These are phyloP conservation scores for Habropoda laboriosa DNA, from an alignment of 1,140 invertebrate genomes.

Conservation along the genomic window DNA sequence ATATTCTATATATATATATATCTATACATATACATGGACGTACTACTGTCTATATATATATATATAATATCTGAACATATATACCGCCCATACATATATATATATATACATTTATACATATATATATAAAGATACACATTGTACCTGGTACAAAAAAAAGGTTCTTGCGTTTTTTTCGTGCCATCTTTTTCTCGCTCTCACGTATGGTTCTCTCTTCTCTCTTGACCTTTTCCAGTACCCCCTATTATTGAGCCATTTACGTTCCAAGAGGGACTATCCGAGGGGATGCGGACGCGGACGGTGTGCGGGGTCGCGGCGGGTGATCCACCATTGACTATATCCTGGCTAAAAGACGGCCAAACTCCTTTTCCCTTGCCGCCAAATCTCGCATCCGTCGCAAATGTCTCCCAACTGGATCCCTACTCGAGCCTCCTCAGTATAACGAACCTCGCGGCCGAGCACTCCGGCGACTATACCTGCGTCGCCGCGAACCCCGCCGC, in stretches of 20 bases:
- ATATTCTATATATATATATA: constrained; percentile 74
- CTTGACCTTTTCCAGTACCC: constrained; percentile 88
- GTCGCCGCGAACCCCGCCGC: constrained; percentile 90
- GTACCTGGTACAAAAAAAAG: constrained; percentile 68
- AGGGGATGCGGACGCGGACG: constrained; percentile 92
- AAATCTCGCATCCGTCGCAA: constrained; percentile 83
- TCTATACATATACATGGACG: constrained; percentile 69
- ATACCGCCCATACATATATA: constrained; percentile 59
- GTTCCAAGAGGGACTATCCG: constrained; percentile 90
- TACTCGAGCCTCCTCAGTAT: constrained; percentile 90
- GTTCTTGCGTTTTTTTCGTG: constrained; percentile 78
- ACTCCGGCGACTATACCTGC: constrained; percentile 92
- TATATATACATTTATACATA: constrained; percentile 64
- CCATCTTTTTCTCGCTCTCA: constrained; percentile 84
- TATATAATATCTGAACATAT: too few relatives aligned
- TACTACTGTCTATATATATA: constrained; percentile 69
- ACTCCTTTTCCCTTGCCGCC: constrained; percentile 83
- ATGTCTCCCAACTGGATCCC: constrained; percentile 87
- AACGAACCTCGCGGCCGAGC: constrained; percentile 87
- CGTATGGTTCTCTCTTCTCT: constrained; percentile 85
- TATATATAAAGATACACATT: constrained; percentile 70
- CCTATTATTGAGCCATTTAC: constrained; percentile 92
- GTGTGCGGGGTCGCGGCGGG: constrained; percentile 92
- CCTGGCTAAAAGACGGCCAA: constrained; percentile 90
- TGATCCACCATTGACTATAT: constrained; percentile 88